phyloP scores from a whole-genome alignment of 1,140 invertebrate genomes.

The Drosophila jambulina region DNA sequence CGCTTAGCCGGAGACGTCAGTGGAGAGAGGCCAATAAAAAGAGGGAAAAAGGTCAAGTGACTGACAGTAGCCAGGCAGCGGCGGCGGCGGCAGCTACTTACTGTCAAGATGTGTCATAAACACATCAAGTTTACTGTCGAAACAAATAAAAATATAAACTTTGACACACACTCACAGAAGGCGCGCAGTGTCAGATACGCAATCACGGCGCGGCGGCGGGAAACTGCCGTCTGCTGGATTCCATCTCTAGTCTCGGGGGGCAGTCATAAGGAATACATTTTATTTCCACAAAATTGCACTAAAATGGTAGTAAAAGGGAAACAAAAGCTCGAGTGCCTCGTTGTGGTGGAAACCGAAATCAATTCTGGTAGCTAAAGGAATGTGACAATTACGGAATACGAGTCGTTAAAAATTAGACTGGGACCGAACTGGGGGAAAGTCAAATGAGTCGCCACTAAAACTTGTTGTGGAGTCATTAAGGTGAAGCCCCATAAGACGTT shows the following conservation, averaged over 20 bases:
- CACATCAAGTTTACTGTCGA: constrained; percentile 83
- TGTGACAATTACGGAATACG: constrained; percentile 74
- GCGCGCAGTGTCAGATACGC: constrained; percentile 51
- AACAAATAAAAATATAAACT: constrained; percentile 84
- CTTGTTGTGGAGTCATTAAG: constrained; percentile 56
- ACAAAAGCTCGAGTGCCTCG: constrained; percentile 30
- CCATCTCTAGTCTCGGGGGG: constrained; percentile 44
- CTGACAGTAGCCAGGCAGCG: constrained; percentile 62
- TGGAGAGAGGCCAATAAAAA: constrained; percentile 48
- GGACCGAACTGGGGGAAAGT: constrained; percentile 10
- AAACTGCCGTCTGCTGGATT: constrained; percentile 49
- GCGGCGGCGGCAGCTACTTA: constrained; percentile 69
- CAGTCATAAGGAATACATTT: constrained; percentile 75
- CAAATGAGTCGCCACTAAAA: constrained; percentile 37
- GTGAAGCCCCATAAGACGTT: constrained; percentile 44
- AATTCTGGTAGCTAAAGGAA: constrained; percentile 76
- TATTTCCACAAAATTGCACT: constrained; percentile 81
- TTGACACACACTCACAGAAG: constrained; percentile 62
- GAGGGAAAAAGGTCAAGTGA: constrained; percentile 69
- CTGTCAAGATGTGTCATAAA: constrained; percentile 82
- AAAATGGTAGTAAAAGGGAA: constrained; percentile 74
- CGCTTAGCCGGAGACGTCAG: constrained; percentile 52
- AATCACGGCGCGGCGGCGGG: constrained; percentile 63
- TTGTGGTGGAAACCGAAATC: constrained; percentile 53
- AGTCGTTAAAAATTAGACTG: constrained; percentile 54